Base-by-base conservation (phyloP, 1,140 invertebrate genomes). In the Cydia fagiglandana region DNA sequence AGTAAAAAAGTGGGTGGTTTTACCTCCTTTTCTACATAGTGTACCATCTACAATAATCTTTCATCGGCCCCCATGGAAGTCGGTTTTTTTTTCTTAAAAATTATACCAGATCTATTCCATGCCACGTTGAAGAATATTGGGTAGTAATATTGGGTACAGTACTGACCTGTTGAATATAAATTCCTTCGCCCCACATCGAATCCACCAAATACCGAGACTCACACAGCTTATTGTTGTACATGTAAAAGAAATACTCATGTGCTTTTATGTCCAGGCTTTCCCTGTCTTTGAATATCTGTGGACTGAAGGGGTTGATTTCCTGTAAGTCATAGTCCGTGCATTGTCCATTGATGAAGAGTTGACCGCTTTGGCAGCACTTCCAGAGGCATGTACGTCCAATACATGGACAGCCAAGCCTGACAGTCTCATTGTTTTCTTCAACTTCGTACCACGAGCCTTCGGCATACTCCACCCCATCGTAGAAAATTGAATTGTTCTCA, bases 161-260 rank as follows among this genome's bases (percentile, higher is more conserved):
- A 81, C 78, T 81, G 83, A 91, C 90, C 86, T 90, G 78, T 81
- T 91, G 89, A 45, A 91, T 75, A 56, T 83, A 90, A 34, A 83
- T 74, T 90, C 87, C 20, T 66, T 66, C 56, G 0, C 74, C 56
- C n/a, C 68, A 73, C 9, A 68, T 80, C 0, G 89, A 79, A 77
- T 88, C 88, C 12, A 91, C 88, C 6, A 85, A 30, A 74, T 91
- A 92, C 73, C 87, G 88, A 0, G 86, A 84, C 20, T 81, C 82
- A 34, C 83, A 84, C 1, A 82, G 75, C 47, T 50, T 66, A 24
- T 73, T 47, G 56, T 53, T 74, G 73, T 85, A 78, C 82, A 91
- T 84, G 50, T 85, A 90, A 64, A 87, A 88, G 81, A 92, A 92
- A 12, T 84, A 80, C 17, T 85, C 75, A 24, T 81, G 50, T 15